phyloP scores from a whole-genome alignment of 2,888 invertebrate species.

The Leptopterna dolabrata region DNA sequence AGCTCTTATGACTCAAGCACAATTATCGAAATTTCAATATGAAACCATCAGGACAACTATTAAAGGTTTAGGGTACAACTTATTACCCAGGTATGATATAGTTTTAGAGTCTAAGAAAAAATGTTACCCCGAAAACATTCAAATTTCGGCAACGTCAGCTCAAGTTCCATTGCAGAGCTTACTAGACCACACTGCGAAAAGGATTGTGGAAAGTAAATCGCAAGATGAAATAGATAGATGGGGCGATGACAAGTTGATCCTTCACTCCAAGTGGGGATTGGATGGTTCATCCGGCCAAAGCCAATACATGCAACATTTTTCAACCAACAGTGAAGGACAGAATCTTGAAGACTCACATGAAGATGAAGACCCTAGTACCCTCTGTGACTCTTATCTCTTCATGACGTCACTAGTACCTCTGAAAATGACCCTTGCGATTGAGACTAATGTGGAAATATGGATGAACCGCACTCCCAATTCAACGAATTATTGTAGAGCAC shows the following conservation, averaged over 20 bases:
- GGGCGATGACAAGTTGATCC: neutral
- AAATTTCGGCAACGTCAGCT: neutral
- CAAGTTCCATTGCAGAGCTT: neutral
- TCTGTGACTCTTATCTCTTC: slow-evolving; percentile 47
- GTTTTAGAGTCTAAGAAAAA: neutral
- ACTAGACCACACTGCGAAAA: slow-evolving; percentile 1
- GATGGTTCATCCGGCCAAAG: slow-evolving; percentile 12
- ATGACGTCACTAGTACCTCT: slow-evolving; percentile 63
- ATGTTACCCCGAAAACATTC: neutral
- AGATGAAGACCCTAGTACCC: neutral
- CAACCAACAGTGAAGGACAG: neutral
- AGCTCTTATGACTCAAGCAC: too few species aligned
- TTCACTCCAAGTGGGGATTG: neutral
- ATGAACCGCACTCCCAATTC: slow-evolving; percentile 64
- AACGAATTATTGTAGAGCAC: slow-evolving; percentile 62
- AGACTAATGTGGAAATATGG: slow-evolving; percentile 62
- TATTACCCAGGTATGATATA: neutral
- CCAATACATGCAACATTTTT: neutral
- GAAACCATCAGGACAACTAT: too few species aligned
- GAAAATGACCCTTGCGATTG: slow-evolving; percentile 59
- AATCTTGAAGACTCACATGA: neutral
- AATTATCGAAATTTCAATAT: too few species aligned
- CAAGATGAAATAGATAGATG: neutral
- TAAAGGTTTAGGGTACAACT: neutral
- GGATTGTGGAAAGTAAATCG: neutral